phyloP scores from a whole-genome alignment of 1,140 invertebrate species.

The Lethrus apterus region DNA sequence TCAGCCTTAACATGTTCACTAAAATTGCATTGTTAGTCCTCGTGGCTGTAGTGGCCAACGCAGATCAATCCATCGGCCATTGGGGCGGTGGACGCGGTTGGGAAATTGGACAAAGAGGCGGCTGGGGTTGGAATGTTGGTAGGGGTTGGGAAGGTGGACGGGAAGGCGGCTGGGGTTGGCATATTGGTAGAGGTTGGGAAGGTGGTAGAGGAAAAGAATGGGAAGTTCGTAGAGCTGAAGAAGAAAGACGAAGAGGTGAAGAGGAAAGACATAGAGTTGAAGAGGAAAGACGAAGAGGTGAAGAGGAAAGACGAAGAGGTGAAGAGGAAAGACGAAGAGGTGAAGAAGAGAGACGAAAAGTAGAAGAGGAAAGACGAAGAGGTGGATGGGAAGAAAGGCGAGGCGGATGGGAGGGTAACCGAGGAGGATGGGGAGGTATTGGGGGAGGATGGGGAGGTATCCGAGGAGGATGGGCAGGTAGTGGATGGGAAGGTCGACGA shows the following conservation, averaged over 20 bases:
- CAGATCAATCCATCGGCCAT: too few species aligned
- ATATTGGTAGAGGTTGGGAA: neutral
- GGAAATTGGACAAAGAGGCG: conserved; percentile 3
- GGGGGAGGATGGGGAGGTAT: neutral
- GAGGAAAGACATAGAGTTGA: neutral
- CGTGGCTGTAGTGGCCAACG: too few species aligned
- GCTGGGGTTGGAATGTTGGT: too few species aligned
- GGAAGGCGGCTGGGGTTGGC: neutral
- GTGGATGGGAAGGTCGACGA: neutral
- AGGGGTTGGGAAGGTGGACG: neutral
- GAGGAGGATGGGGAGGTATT: neutral
- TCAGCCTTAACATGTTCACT: too few species aligned
- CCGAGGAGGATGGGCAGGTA: neutral
- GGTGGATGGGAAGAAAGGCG: neutral
- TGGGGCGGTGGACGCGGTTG: neutral
- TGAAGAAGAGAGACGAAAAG: neutral
- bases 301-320: neutral
- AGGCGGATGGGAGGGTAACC: neutral
- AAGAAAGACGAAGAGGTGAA: neutral
- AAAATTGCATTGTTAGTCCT: too few species aligned
- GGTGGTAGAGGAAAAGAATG: neutral
- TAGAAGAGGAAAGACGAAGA: neutral
- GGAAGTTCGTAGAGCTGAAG: neutral
- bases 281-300: neutral
- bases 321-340: neutral